phyloP scores from a whole-genome alignment of 2,888 invertebrate genomes.

The Oegoconia quadripuncta region DNA sequence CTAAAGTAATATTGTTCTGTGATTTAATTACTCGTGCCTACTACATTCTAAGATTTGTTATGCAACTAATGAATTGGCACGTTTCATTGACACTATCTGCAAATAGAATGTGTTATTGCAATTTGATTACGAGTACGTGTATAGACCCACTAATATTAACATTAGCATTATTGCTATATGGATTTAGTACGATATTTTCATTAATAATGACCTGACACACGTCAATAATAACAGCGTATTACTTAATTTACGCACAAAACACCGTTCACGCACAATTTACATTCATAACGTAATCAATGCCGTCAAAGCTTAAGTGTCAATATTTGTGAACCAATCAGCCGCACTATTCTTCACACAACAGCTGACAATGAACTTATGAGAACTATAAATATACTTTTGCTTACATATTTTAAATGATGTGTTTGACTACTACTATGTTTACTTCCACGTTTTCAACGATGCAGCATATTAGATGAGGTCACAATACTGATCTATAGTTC shows the following conservation, averaged over 20 bases:
- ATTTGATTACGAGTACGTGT: conserved; percentile 29
- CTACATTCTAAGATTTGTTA: no score
- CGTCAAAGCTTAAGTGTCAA: no score
- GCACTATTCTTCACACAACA: no score
- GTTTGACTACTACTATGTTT: no score
- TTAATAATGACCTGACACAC: not conserved
- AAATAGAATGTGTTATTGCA: conserved; percentile 57
- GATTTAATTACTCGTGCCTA: conserved; percentile 18
- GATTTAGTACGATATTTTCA: not conserved
- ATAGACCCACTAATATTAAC: conserved; percentile 1
- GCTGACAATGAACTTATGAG: no score
- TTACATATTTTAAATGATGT: no score
- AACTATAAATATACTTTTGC: no score
- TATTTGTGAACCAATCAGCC: no score
- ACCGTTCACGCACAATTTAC: no score
- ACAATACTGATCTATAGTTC: conserved; percentile 1
- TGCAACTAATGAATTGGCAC: conserved; percentile 59
- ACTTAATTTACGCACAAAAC: no score
- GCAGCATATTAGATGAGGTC: not conserved
- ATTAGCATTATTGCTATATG: not conserved
- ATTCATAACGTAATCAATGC: no score
- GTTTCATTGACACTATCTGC: conserved; percentile 53
- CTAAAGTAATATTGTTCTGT: not conserved
- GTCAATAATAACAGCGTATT: no score
- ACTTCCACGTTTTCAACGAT: not conserved